Evolutionary conservation across 2,113 vertebrate genomes (phyloP).

Genomic region (Telmatochromis sp.): DNA sequence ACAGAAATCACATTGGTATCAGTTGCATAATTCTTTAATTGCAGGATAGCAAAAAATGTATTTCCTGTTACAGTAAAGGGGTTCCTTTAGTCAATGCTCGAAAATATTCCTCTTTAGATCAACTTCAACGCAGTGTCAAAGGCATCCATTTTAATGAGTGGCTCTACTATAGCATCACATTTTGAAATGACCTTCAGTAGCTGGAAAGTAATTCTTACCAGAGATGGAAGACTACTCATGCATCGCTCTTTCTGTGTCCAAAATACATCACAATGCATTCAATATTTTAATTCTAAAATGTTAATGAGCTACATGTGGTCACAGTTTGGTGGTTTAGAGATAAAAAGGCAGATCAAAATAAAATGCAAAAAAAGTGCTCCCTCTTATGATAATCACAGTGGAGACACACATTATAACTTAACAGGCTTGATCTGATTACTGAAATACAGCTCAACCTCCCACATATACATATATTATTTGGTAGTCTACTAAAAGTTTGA

Average conservation of each 20-base stretch:
- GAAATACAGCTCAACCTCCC: not conserved
- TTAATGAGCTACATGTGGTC: not conserved
- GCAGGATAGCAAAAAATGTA: not conserved
- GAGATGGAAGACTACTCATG: slow-evolving; percentile 45
- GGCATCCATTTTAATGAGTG: not conserved
- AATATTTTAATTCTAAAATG: not conserved
- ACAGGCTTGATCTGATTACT: not conserved
- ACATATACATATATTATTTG: not conserved
- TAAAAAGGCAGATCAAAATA: not conserved
- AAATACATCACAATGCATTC: slow-evolving; percentile 65
- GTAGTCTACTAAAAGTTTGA: not conserved
- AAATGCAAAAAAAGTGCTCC: not conserved
- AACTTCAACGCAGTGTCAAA: not conserved
- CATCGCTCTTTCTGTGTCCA: slow-evolving; percentile 23
- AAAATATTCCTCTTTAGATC: not conserved
- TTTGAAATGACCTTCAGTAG: not conserved
- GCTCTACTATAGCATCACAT: not conserved
- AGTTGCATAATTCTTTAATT: not conserved
- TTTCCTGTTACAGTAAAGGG: not conserved
- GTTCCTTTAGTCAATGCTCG: not conserved
- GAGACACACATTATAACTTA: slow-evolving; percentile 13
- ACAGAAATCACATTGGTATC: not conserved
- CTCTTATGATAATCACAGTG: slow-evolving; percentile 16
- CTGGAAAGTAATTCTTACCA: slow-evolving; percentile 44
- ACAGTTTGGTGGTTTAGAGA: not conserved